A percentile compares a stretch with the other conserved stretches of the same genome.
These are phyloP conservation scores for Scaptomyza polygonia DNA, from an alignment of 2,888 invertebrate species.

Conservation along the genomic window DNA sequence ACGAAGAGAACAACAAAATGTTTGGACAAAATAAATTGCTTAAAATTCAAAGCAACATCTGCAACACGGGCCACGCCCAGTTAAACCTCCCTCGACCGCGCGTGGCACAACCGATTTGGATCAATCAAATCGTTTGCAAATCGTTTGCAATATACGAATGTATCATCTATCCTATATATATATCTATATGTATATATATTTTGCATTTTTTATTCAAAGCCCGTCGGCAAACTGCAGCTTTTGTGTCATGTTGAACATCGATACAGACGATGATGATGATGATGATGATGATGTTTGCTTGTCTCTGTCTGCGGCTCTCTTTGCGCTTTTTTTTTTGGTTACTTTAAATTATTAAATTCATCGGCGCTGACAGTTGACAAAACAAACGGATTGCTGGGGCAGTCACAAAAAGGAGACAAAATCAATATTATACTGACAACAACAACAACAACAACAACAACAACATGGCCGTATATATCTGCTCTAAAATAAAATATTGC, in stretches of 20 bases:
- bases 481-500: conserved; percentile 77
- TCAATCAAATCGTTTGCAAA: conserved; percentile 63
- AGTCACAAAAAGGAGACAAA: no score
- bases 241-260: conserved; percentile 74
- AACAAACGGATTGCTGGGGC: conserved; percentile 64
- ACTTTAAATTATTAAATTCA: conserved; percentile 75
- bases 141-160: conserved; percentile 50
- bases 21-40: conserved; percentile 56
- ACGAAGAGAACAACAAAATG: conserved; percentile 4
- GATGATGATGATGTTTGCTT: conserved; percentile 36
- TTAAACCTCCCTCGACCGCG: background rate
- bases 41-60: conserved; percentile 77
- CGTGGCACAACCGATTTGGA: conserved; percentile 21
- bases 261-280: conserved; percentile 20
- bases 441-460: background rate
- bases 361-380: conserved; percentile 72
- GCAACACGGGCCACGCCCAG: conserved; percentile 56
- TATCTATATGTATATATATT: no score
- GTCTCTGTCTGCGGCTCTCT: conserved; percentile 39
- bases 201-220: conserved; percentile 70
- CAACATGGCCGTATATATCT: conserved; percentile 22
- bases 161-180: background rate
- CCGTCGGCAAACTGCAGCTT: conserved; percentile 76
- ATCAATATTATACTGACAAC: conserved; percentile 29
- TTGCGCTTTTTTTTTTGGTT: conserved; percentile 39